phyloP scores from a whole-genome alignment of 1,140 invertebrate genomes.

The Drosophila grimshawi region DNA sequence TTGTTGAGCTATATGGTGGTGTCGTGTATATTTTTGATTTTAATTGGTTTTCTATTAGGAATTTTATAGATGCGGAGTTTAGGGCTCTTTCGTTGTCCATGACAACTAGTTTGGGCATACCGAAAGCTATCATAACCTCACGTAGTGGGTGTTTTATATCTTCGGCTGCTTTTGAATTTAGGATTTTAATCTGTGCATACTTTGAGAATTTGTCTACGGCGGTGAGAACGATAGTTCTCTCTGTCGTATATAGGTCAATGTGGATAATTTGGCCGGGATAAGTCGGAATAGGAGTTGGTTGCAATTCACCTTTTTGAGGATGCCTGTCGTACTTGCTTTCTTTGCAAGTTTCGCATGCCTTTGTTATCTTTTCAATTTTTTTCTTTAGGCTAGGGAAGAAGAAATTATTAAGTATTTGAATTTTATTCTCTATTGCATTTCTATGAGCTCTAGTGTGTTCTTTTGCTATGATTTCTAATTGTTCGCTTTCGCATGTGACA shows the following conservation, averaged over 20 bases:
- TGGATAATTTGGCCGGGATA: too few relatives aligned
- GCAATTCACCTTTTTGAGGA: background rate
- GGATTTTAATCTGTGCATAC: background rate
- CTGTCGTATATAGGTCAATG: background rate
- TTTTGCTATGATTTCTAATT: slow-evolving; percentile 7
- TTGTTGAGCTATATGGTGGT: slow-evolving; percentile 10
- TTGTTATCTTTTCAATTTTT: background rate
- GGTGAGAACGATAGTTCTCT: too few relatives aligned
- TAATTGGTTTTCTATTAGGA: background rate
- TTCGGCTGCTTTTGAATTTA: background rate
- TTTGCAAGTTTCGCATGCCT: background rate
- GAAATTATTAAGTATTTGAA: slow-evolving; percentile 4
- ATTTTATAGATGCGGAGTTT: background rate
- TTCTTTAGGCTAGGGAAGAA: background rate
- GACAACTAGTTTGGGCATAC: background rate
- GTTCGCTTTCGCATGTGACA: background rate
- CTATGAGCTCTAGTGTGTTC: slow-evolving; percentile 12
- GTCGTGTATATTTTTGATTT: slow-evolving; percentile 5
- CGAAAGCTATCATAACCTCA: background rate
- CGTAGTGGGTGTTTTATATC: background rate
- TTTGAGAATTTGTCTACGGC: slow-evolving; percentile 11
- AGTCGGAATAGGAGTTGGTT: slow-evolving; percentile 14
- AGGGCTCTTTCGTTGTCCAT: background rate
- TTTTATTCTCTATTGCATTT: slow-evolving; percentile 26
- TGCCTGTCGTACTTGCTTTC: background rate